Evolutionary conservation across 2,797 vertebrate species (phyloP).

Genomic region (Toxotes lorentzi): DNA sequence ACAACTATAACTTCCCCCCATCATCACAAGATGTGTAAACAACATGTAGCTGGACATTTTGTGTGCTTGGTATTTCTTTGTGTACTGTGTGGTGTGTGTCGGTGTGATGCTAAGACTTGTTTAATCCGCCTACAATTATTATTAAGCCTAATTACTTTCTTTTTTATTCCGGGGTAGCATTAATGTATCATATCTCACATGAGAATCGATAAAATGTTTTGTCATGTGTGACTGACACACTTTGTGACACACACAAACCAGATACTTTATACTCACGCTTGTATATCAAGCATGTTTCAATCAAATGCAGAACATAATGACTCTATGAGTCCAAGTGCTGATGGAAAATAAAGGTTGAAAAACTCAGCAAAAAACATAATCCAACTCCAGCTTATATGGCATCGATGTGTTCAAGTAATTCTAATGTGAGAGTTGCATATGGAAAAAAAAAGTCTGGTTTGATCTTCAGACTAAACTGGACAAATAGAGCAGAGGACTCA

Average conservation of each 20-base stretch:
- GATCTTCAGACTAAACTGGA: slow-evolving; percentile 12
- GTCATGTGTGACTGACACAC: background rate
- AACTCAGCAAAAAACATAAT: background rate
- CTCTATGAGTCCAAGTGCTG: slow-evolving; percentile 15
- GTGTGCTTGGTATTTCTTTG: background rate
- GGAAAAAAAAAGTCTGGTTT: slow-evolving; percentile 4
- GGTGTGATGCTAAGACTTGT: background rate
- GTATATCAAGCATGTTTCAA: background rate
- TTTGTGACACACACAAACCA: slow-evolving; percentile 4
- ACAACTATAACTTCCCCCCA: background rate
- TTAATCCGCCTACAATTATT: background rate
- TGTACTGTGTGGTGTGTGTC: background rate
- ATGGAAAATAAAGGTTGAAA: slow-evolving; percentile 7
- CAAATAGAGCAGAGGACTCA: slow-evolving; percentile 7
- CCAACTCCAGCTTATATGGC: background rate
- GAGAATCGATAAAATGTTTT: background rate
- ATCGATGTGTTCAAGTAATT: background rate
- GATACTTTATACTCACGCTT: background rate
- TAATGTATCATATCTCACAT: background rate
- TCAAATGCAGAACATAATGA: slow-evolving; percentile 12
- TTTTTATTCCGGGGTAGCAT: background rate
- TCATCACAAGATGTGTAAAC: background rate
- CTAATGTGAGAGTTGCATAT: background rate
- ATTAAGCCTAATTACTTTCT: background rate
- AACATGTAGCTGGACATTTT: background rate